Conservation (phyloP, 2,113 vertebrate genomes). For the Pristiophorus japonicus region DNA sequence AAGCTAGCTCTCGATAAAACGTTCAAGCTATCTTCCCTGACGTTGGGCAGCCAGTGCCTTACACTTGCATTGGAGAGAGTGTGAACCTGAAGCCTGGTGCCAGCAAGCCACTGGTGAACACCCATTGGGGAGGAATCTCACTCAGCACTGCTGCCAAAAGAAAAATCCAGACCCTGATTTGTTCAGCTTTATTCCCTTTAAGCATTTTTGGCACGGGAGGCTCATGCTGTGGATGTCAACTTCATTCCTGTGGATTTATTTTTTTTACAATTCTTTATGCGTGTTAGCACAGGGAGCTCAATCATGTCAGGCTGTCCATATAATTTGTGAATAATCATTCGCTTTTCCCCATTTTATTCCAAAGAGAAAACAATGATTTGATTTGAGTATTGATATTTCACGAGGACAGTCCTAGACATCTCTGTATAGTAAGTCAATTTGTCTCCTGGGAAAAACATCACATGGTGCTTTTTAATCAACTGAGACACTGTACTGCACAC, state of each 20-base stretch:
- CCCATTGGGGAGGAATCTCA: too few relatives aligned
- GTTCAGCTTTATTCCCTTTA: background rate
- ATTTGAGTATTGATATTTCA: background rate
- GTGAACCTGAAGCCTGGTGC: too few relatives aligned
- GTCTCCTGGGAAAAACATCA: background rate
- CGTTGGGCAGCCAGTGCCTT: background rate
- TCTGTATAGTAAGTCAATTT: background rate
- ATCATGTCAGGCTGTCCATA: background rate
- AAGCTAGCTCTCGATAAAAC: too few relatives aligned
- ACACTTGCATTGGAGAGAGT: background rate
- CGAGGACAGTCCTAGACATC: background rate
- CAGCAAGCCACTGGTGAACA: too few relatives aligned
- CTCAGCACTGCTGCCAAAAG: too few relatives aligned
- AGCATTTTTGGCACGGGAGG: background rate
- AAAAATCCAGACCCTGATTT: background rate
- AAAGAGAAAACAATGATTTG: background rate
- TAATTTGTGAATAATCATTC: background rate
- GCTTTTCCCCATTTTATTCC: background rate
- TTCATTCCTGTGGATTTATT: background rate
- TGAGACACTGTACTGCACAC: background rate
- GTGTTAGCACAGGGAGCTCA: background rate
- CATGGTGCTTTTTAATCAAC: slow-evolving; percentile 7
- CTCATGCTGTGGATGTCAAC: background rate
- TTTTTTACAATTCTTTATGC: background rate
- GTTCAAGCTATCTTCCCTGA: too few relatives aligned